Base-by-base conservation (phyloP, 1,140 invertebrate species). In the Euwallacea fornicatus region DNA sequence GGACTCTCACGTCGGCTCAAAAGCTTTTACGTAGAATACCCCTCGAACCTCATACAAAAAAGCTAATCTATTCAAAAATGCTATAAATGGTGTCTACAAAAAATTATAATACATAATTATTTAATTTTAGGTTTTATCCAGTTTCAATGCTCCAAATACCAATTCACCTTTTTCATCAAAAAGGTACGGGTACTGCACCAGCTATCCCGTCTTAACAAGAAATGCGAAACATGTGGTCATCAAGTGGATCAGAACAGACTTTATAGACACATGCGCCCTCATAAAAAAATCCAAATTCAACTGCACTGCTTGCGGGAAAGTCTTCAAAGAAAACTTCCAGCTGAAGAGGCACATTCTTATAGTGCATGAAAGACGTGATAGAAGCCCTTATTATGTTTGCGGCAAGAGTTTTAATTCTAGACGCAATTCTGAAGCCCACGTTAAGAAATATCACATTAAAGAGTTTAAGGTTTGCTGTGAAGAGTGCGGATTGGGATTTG, bases 361-460 rank as follows among this genome's bases (percentile, higher is more conserved):
- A 4, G 73, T 76, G 21, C 64, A 75, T 41, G 61, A 60, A 10
- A 67, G 70, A 10, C 59, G 78, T 11, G 76, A 77, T 16, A 69
- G 65, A 8, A 76, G 75, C 61, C 73, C 72, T 10, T 82, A 80
- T 50, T 74, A 80, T n/a, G 66, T 78, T 16, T 81, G 80, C 54
- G 73, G 72, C 0, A 88, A 88, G 71, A 84, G 86, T 6, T 94
- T 93, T 76, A 89, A 87, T 2, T 84, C 90, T 0, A 85, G 87
- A 21, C 85, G 86, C 0, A 83, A 90, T 68, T 80, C 92, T 59
- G 86, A 87, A 2, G 85, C 85, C 10, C 91, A 92, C 75, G 80
- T 86, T 7, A 82, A 86, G 42, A 86, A 86, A 21, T 55, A 66
- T 0, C 86, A 89, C 66, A 84, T 85, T 10, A 85, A 85, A 41